A percentile compares a stretch with the other conserved stretches of the same genome.
Conservation (phyloP, 2,797 vertebrate genomes). For the Spondyliosoma cantharus region DNA sequence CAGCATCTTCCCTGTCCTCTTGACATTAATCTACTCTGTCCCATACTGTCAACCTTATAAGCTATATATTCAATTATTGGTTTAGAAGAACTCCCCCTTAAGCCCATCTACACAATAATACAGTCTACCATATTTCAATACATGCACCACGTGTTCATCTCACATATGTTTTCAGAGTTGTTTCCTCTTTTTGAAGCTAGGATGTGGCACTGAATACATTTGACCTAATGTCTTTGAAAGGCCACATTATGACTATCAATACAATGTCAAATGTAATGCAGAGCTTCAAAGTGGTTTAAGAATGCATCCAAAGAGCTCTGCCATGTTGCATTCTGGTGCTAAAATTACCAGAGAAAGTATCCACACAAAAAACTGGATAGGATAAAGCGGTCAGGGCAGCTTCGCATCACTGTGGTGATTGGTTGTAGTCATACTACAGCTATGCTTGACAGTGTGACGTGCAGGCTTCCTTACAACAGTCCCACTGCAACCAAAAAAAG, state of each 20-base stretch:
- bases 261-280: constrained; percentile 77
- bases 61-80: constrained; percentile 73
- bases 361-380: constrained; percentile 62
- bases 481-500: constrained; percentile 62
- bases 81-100: constrained; percentile 69
- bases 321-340: constrained; percentile 74
- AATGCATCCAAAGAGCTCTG: constrained; percentile 70
- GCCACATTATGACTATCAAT: constrained; percentile 69
- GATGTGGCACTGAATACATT: constrained; percentile 43
- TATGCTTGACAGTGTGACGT: constrained; percentile 42
- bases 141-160: constrained; percentile 46
- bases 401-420: constrained; percentile 57
- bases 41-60: constrained; percentile 63
- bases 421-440: constrained; percentile 51
- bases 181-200: constrained; percentile 47
- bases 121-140: constrained; percentile 32
- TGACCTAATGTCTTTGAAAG: constrained; percentile 61
- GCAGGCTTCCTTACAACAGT: constrained; percentile 43
- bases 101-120: constrained; percentile 63
- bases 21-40: constrained; percentile 66
- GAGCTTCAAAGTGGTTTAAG: constrained; percentile 76
- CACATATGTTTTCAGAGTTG: constrained; percentile 37
- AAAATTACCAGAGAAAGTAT: constrained; percentile 70
- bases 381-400: constrained; percentile 48
- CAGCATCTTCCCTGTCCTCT: constrained; percentile 54